A percentile compares a stretch with the other conserved stretches of the same genome.
Conservation (phyloP, 2,888 invertebrate species). For the Ormyrus labotus region DNA sequence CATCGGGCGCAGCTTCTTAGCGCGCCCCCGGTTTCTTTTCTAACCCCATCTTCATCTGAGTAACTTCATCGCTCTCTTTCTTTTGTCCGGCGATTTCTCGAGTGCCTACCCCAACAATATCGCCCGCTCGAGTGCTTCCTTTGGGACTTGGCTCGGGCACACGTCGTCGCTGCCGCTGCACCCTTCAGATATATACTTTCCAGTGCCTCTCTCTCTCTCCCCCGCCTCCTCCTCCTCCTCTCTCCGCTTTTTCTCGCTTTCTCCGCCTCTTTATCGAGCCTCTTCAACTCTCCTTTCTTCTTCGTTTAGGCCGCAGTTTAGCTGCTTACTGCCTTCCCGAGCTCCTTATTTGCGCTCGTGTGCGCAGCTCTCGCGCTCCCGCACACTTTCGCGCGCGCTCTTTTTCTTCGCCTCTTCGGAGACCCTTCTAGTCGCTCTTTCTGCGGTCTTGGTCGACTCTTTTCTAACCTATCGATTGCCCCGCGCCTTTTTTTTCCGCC, state of each 20-base stretch:
- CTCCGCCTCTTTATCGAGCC: conserved; percentile 23
- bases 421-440: conserved; percentile 47
- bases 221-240: neutral
- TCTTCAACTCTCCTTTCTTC: conserved; percentile 49
- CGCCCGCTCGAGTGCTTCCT: conserved; percentile 71
- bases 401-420: conserved; percentile 19
- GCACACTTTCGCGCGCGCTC: conserved; percentile 26
- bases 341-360: conserved; percentile 36
- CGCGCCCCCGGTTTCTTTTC: conserved; percentile 6
- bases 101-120: conserved; percentile 71
- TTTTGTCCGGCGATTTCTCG: conserved; percentile 64
- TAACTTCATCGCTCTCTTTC: conserved; percentile 56
- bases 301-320: conserved; percentile 51
- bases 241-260: conserved; percentile 21
- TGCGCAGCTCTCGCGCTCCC: neutral
- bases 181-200: neutral
- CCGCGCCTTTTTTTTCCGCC: conserved; percentile 29
- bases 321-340: conserved; percentile 45
- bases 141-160: conserved; percentile 58
- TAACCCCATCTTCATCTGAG: conserved; percentile 16
- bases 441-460: conserved; percentile 30
- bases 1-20: conserved; percentile 25
- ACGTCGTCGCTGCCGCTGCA: conserved; percentile 1
- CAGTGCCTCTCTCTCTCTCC: no score
- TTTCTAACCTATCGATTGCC: conserved; percentile 47